phyloP scores from a whole-genome alignment of 2,797 vertebrate species.

The Rhincodon typus region DNA sequence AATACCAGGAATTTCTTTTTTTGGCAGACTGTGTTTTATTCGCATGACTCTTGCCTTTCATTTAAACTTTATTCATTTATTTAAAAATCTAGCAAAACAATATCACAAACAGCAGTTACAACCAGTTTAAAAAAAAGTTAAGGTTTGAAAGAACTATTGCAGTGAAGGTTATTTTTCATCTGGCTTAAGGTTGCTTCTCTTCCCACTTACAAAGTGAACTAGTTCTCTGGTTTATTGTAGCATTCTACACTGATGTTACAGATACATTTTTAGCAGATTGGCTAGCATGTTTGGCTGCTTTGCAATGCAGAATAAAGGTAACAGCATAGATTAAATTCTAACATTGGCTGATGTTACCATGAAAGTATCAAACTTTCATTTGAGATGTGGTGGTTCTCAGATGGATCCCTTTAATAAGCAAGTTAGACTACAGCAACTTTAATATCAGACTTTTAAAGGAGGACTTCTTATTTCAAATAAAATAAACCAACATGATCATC shows the following conservation, averaged over 20 bases:
- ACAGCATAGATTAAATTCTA: no score
- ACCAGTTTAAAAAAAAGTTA: background rate
- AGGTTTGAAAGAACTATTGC: background rate
- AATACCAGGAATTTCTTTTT: background rate
- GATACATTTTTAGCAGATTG: no score
- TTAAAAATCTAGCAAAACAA: background rate
- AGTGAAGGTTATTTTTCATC: background rate
- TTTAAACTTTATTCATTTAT: conserved; percentile 8
- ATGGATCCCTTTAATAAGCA: no score
- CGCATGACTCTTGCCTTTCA: background rate
- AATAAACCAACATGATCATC: background rate
- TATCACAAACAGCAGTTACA: background rate
- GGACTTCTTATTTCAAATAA: background rate
- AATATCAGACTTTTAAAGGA: background rate
- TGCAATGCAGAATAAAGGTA: no score
- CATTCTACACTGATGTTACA: background rate
- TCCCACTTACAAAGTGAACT: background rate
- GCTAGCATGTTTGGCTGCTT: no score
- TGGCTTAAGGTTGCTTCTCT: background rate
- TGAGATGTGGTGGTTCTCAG: no score
- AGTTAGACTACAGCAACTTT: no score
- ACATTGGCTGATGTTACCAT: no score
- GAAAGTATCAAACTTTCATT: no score
- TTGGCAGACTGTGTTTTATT: background rate
- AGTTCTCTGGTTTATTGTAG: background rate